A percentile compares a stretch with the other conserved stretches of the same genome.
phyloP scores from a whole-genome alignment of 2,113 vertebrate species.

The Poeciliopsis prolifica region DNA sequence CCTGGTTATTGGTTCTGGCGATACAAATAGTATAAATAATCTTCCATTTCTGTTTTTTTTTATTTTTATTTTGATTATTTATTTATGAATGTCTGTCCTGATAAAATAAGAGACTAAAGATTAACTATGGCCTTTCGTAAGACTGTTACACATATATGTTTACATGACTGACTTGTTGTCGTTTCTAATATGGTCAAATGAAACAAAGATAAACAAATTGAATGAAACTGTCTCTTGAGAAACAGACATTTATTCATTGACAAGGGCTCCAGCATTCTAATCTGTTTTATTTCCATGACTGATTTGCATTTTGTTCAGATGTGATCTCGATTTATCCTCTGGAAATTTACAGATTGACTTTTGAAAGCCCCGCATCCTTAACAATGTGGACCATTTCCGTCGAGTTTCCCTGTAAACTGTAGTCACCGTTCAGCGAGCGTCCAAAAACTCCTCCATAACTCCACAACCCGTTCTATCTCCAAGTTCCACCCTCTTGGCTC shows the following conservation, averaged over 20 bases:
- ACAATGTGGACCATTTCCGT: conserved; percentile 25
- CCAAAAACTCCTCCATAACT: conserved; percentile 45
- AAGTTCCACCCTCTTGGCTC: conserved; percentile 10
- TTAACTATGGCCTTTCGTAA: conserved; percentile 18
- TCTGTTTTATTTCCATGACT: conserved; percentile 2
- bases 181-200: no score
- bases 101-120: conserved; percentile 46
- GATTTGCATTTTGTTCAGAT: conserved; percentile 16
- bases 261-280: not conserved
- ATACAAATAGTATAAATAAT: conserved; percentile 42
- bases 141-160: conserved; percentile 32
- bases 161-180: conserved; percentile 2
- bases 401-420: conserved; percentile 52
- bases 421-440: conserved; percentile 36
- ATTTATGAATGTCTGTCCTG: conserved; percentile 32
- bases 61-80: conserved; percentile 38
- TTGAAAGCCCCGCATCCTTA: conserved; percentile 24
- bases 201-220: no score
- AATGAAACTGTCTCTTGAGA: no score
- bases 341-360: conserved; percentile 34
- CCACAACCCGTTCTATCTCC: conserved; percentile 26
- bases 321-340: not conserved
- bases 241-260: not conserved
- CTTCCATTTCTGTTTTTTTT: conserved; percentile 33
- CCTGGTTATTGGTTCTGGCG: conserved; percentile 49